Base-by-base conservation (phyloP, 2,113 vertebrate genomes). In the Phodopus roborovskii region DNA sequence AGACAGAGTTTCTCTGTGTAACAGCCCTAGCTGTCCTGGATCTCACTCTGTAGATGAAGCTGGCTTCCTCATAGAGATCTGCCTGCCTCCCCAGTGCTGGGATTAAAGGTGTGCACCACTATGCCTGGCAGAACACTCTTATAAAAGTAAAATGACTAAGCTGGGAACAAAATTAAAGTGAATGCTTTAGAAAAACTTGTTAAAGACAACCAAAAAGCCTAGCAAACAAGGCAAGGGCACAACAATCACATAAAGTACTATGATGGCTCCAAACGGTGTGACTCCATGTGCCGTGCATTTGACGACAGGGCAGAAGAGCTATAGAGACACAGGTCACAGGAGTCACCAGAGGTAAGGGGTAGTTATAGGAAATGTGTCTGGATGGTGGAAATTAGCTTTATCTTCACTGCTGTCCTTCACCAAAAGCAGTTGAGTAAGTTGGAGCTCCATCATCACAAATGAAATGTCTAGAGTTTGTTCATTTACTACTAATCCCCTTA, bases 171-270 rank as follows among this genome's bases (percentile, higher is more conserved):
- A 96, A 89, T 66, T 62, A 77, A 91, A 66, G 11, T 58, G 15
- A 71, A 94, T 79, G 2, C 16, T 62, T 95, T 62, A 91, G 36
- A 96, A 94, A 95, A 85, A 53, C 22, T 20, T 91, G 5, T 74
- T 96, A 56, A 85, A 86, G 74, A 92, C 0, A 70, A 84, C 62
- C 30, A 66, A 88, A 90, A 94, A 33, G 26, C 6, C 66, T 60
- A 71, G 24, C 33, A 85, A 86, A 22, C n/a, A 26, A 96, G 66
- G 22, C 26, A 83, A 39, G n/a, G 60, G 64, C 7, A 85, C 2
- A 10, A n/a, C 62, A 68, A 66, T 20, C 68, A 0, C 68, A 0
- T 36, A 70, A 45, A 74, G 74, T 11, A 74, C 45, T 56, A 45
- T 39, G 68, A 60, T 36, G 30, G 48, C 4, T 42, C n/a, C 3